Evolutionary conservation across 2,888 invertebrate genomes (phyloP), one percentile per base, ranked within the genome.

Genomic region (Dichetophora obliterata): DNA sequence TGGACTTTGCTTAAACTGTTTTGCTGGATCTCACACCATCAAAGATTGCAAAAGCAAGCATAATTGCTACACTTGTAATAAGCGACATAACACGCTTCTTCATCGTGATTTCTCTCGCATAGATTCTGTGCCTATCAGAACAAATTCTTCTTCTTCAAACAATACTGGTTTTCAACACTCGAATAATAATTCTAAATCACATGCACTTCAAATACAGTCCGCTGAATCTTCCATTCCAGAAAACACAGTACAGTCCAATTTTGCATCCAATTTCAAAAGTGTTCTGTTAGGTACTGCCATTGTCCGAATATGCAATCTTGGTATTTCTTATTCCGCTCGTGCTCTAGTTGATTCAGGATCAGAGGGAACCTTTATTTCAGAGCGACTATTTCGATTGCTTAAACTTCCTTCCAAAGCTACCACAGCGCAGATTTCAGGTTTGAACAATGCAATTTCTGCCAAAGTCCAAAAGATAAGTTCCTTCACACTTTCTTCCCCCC

Each of bases 1-100:
- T 27, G 59, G 63, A n/a, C 11, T 77, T 0, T 77, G 75, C 19
- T n/a, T 77, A 1, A 75, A 77, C 22, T 78, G 78, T 65, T 78
- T 76, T 19, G 61, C 76, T 0, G 61, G 59, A 11, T 24, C 75
- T 4, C 76, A 78, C 24, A 1, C 14, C 0, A 34, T 76, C 0
- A 73, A 59, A 74, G 70, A 69, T 16, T 78, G 70, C 24, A 73
- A 16, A 4, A 78, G 71, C 16, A 71, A 48, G 48, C 5, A 48
- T 9, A 73, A 48, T 50, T 76, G 74, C n/a, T 76, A 37, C 5
- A 48, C 34, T 16, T 78, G 75, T 22, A 14, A 43, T 2, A 75
- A 57, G 27, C 57, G 78, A 0, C 78, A 70, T 37, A 73, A 78
- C 22, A 78, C 78, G 1, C 43, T 76, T 11, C 66, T 75, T 22